Conservation (phyloP, 2,888 invertebrate genomes). For the Agrenia bidenticulata region DNA sequence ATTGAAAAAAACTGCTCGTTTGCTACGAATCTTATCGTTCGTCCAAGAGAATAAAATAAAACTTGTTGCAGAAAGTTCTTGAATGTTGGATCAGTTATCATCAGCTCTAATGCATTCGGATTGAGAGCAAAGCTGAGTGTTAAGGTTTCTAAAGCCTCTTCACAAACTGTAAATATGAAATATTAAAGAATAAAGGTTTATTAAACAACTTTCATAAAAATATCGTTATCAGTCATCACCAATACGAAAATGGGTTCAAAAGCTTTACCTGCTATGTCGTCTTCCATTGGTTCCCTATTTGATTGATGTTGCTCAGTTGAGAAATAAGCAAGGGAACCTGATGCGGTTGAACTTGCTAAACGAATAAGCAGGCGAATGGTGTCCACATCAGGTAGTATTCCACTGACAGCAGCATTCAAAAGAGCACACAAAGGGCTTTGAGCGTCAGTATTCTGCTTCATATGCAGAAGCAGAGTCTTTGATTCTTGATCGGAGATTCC, state of each 20-base stretch:
- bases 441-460: slow-evolving; percentile 57
- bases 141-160: slow-evolving; percentile 89
- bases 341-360: slow-evolving; percentile 76
- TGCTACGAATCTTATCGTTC: slow-evolving; percentile 67
- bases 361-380: slow-evolving; percentile 74
- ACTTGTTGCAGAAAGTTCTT: slow-evolving; percentile 66
- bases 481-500: slow-evolving; percentile 81
- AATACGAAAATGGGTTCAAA: slow-evolving; percentile 16
- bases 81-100: slow-evolving; percentile 77
- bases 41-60: slow-evolving; percentile 47
- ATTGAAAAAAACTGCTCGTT: slow-evolving; percentile 82
- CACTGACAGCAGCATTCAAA: slow-evolving; percentile 54
- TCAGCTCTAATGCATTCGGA: slow-evolving; percentile 77
- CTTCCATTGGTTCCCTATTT: slow-evolving; percentile 48
- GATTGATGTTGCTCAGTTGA: slow-evolving; percentile 51
- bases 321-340: slow-evolving; percentile 58
- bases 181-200: slow-evolving; percentile 13
- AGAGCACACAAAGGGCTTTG: slow-evolving; percentile 33
- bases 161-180: slow-evolving; percentile 66
- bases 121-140: slow-evolving; percentile 86
- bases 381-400: slow-evolving; percentile 71
- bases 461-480: slow-evolving; percentile 75
- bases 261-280: slow-evolving; percentile 56
- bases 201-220: background rate
- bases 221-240: background rate